A percentile compares a stretch with the other conserved stretches of the same genome.
phyloP scores from a whole-genome alignment of 2,113 vertebrate genomes.

The Cavia aperea region DNA sequence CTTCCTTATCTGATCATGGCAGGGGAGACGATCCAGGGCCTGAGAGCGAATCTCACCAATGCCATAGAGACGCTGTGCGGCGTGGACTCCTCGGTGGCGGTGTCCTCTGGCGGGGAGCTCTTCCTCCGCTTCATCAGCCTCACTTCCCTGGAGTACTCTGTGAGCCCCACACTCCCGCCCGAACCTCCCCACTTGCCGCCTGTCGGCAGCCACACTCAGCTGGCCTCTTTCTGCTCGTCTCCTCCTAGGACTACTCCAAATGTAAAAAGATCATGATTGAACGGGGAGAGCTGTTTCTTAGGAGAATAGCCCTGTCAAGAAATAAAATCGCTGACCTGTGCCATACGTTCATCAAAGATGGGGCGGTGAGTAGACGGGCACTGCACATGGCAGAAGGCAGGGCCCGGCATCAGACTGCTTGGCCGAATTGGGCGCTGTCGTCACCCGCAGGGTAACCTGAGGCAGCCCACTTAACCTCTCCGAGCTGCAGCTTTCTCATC shows the following conservation, averaged over 20 bases:
- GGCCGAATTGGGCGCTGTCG: neutral
- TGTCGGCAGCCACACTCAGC: neutral
- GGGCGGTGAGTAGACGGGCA: constrained; percentile 81
- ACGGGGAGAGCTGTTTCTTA: constrained; percentile 91
- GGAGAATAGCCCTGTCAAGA: constrained; percentile 88
- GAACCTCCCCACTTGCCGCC: rapidly evolving
- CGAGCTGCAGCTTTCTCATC: neutral
- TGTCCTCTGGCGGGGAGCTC: constrained; percentile 94
- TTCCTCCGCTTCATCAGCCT: constrained; percentile 98
- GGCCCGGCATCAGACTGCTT: neutral
- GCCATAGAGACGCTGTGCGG: constrained; percentile 85
- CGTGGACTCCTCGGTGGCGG: constrained; percentile 93
- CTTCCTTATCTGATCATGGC: neutral
- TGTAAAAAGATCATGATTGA: constrained; percentile 98
- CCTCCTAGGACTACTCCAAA: constrained; percentile 86
- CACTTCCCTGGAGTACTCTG: constrained; percentile 90
- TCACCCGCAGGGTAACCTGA: neutral
- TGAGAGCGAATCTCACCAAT: constrained; percentile 87
- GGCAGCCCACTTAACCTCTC: neutral
- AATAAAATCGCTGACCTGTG: constrained; percentile 93
- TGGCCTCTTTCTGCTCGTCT: rapidly evolving
- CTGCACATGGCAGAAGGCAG: rapidly evolving
- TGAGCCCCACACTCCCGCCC: constrained; percentile 57
- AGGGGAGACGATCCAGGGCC: constrained; percentile 93
- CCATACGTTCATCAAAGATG: constrained; percentile 96